phyloP scores from a whole-genome alignment of 2,113 vertebrate genomes.

The Falcunculus frontatus region DNA sequence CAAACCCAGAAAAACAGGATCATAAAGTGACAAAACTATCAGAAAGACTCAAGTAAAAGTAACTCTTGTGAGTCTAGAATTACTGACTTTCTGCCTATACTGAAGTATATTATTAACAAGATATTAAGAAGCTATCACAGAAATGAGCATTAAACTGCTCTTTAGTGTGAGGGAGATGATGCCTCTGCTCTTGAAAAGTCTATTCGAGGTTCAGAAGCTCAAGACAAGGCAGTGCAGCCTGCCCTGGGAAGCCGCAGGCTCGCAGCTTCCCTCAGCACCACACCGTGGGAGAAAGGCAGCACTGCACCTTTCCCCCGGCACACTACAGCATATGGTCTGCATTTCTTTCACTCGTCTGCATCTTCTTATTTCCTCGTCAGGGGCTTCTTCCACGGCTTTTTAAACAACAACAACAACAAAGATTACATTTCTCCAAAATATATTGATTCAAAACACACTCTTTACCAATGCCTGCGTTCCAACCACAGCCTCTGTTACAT shows the following conservation, averaged over 20 bases:
- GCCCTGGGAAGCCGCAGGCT: too few relatives aligned
- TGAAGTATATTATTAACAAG: background rate
- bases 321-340: accelerated
- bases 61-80: background rate
- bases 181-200: background rate
- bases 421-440: background rate
- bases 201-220: accelerated
- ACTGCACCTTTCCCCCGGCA: background rate
- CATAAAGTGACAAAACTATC: background rate
- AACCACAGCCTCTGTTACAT: background rate
- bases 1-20: background rate
- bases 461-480: background rate
- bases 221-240: accelerated
- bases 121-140: background rate
- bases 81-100: background rate
- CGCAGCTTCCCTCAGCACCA: background rate
- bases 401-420: background rate
- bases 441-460: background rate
- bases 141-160: background rate
- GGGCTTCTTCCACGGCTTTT: background rate
- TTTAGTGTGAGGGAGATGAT: background rate
- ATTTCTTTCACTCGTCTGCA: accelerated
- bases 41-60: background rate
- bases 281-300: background rate
- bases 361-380: background rate